Percentiles rank a stretch among this genome's conserved stretches.
Evolutionary conservation across 2,888 invertebrate species (phyloP).

Genomic region (Orthosia cruda): DNA sequence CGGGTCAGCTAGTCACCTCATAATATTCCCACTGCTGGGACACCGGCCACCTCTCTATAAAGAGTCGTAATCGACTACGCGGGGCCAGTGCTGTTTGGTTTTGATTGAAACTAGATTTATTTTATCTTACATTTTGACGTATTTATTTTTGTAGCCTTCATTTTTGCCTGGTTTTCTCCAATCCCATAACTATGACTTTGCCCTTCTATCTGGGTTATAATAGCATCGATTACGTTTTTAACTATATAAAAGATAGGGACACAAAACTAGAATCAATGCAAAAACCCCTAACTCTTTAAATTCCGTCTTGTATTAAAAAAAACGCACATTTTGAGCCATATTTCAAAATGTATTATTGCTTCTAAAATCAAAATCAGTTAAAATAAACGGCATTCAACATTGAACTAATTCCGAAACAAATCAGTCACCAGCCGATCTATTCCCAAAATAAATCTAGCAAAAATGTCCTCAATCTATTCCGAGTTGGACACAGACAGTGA

Average conservation of each 20-base stretch:
- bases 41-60: too few relatives aligned
- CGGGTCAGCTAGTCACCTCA: too few relatives aligned
- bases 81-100: not conserved
- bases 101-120: not conserved
- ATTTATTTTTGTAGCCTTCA: too few relatives aligned
- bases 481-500: constrained; percentile 31
- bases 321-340: not conserved
- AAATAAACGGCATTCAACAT: not conserved
- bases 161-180: too few relatives aligned
- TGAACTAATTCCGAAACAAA: not conserved
- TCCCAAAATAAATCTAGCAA: constrained; percentile 29
- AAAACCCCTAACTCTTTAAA: not conserved
- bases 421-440: not conserved
- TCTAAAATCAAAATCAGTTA: not conserved
- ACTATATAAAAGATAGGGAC: too few relatives aligned
- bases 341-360: too few relatives aligned
- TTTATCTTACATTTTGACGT: not conserved
- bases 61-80: too few relatives aligned
- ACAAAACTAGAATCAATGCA: too few relatives aligned
- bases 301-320: not conserved
- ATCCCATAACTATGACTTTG: too few relatives aligned
- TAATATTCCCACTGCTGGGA: too few relatives aligned
- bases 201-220: too few relatives aligned
- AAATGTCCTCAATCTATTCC: constrained; percentile 24
- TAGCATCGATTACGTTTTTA: too few relatives aligned